Evolutionary conservation across 1,140 invertebrate genomes (phyloP), one percentile per base, ranked within the genome.

Genomic region (Lordiphosa stackelbergi): DNA sequence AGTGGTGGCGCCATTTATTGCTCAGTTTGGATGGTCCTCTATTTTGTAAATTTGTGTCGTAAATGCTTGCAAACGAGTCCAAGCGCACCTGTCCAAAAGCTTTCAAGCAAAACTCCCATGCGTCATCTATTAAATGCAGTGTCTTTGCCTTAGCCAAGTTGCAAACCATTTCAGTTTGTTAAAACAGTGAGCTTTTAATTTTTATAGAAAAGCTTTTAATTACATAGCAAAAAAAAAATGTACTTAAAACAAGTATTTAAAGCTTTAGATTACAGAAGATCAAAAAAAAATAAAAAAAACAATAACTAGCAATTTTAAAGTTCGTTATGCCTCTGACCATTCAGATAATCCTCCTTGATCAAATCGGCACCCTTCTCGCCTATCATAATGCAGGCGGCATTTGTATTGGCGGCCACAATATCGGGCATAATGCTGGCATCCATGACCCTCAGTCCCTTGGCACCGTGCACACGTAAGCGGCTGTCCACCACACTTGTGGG

Each of bases 401-500:
- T 94, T 0, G 93, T 95, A 62, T 95, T 94, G 3, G 92, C 94
- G 7, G 90, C 90, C 0, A 92, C 89, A 41, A 95, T 91, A 4
- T 87, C 88, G 0, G 95, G 95, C 93, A 96, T 95, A 6, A 96
- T 91, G 57, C 93, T 94, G 13, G 93, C 94, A 88, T 96, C 94
- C 1, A 93, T 90, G 0, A 96, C 93, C 63, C 95, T 89, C 8
- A 96, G 69, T n/a, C 91, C 90, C n/a, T 87, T 77, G 1, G 94
- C 88, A 0, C 93, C 92, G 72, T 91, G 89, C 1, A 95, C 93
- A 24, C 90, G 88, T 0, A 97, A 88, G 34, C 92, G 77, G 0
- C 91, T 87, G 86, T 95, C 92, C 0, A 94, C 91, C 3, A 94
- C 92, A 35, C 94, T 89, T 19, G 88, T 83, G 42, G 88, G 60